phyloP scores from a whole-genome alignment of 2,797 vertebrate genomes.

The Danio albolineatus region DNA sequence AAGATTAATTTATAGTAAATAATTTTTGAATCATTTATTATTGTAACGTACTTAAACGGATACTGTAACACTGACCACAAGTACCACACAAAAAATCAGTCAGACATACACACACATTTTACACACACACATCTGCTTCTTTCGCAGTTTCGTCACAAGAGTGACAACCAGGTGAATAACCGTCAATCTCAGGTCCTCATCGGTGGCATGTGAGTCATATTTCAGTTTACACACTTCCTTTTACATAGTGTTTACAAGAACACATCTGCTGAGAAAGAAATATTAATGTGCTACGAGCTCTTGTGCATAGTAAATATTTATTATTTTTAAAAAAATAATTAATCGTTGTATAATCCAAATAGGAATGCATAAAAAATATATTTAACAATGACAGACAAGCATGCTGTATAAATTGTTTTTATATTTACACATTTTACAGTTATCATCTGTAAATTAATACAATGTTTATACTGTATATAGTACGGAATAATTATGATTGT shows the following conservation, averaged over 20 bases:
- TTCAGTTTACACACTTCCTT: neutral
- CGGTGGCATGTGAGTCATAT: conserved; percentile 85
- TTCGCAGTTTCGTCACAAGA: conserved; percentile 93
- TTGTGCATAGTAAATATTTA: neutral
- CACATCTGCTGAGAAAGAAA: neutral
- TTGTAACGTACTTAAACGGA: neutral
- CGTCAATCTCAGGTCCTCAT: conserved; percentile 96
- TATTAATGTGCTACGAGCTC: neutral
- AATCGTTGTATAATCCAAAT: too few relatives aligned
- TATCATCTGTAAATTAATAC: too few relatives aligned
- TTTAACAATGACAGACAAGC: too few relatives aligned
- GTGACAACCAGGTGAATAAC: conserved; percentile 96
- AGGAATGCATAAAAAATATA: too few relatives aligned
- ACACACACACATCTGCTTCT: conserved; percentile 32
- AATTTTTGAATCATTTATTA: too few relatives aligned
- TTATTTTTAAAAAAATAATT: too few relatives aligned
- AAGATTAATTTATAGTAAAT: neutral
- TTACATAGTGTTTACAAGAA: conserved; percentile 10
- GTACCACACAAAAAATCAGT: neutral
- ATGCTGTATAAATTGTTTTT: too few relatives aligned
- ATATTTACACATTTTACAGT: too few relatives aligned
- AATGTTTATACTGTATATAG: too few relatives aligned
- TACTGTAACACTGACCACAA: neutral
- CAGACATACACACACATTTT: neutral
- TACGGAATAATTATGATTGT: too few relatives aligned